Base-by-base conservation (phyloP, 2,888 invertebrate genomes). In the Morpho helenor region DNA sequence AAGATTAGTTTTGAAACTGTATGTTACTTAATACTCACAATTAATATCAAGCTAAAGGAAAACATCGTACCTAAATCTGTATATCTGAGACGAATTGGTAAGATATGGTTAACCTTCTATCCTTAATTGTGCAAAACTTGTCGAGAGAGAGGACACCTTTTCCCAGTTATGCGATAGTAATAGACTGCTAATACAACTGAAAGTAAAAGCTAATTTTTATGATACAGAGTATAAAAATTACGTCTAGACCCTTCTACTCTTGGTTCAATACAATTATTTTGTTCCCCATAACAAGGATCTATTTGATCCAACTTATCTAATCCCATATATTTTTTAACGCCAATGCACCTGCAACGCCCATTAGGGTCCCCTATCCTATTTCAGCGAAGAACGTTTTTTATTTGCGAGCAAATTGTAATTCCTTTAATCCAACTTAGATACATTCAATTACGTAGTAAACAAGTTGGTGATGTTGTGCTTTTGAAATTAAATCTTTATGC, bases 351-450 rank as follows among this genome's bases (percentile, higher is more conserved):
- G 89, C 89, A 87, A 57, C 74, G 68, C 66, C 70, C 69, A 76
- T 77, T 79, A 77, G 64, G 60, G 66, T 69, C 79, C 87, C 84
- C 77, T 66, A 67, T 61, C 54, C 69, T 66, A 70, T 74, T 71
- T 70, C 63, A 63, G 66, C 62, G 68, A 69, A 61, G 68, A 71
- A 69, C 74, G 70, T 87, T 89, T 89, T 88, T 87, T 88, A 85
- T 81, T 80, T 72, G 76, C 79, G 76, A 80, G 82, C 87, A 87
- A 87, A 84, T 87, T 85, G 86, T 88, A 87, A 88, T 88, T 78
- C 88, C 83, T 84, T 76, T 89, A 90, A 89, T 89, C 89, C 87
- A 79, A 79, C 76, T 87, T 84, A 80, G 82, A 87, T 83, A 84
- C 84, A 87, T 88, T 84, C 87, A 88, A 88, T 88, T 88, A 85